Evolutionary conservation across 2,888 invertebrate species (phyloP).

Genomic region (Diplolepis rosae): DNA sequence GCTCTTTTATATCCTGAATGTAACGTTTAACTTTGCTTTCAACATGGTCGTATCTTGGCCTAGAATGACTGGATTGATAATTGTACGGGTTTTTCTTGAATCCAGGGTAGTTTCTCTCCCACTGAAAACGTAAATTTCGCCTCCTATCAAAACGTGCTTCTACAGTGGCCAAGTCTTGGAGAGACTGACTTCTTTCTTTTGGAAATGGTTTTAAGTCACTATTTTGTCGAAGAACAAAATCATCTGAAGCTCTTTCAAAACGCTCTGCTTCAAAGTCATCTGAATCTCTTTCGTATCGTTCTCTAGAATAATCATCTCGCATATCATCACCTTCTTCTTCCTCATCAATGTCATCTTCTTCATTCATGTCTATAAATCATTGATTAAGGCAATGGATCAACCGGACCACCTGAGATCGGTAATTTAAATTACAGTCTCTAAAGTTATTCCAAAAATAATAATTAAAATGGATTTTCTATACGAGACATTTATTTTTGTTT

Average conservation of each 20-base stretch:
- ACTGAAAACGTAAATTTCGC: slow-evolving; percentile 1
- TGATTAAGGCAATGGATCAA: too few relatives aligned
- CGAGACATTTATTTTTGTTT: too few relatives aligned
- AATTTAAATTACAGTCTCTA: too few relatives aligned
- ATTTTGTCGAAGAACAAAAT: slow-evolving; percentile 38
- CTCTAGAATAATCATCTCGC: slow-evolving; percentile 58
- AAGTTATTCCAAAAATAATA: too few relatives aligned
- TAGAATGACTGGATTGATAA: slow-evolving; percentile 39
- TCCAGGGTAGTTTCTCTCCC: slow-evolving; percentile 4
- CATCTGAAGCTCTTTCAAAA: slow-evolving; percentile 27
- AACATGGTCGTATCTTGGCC: slow-evolving; percentile 58
- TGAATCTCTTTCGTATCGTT: slow-evolving; percentile 62
- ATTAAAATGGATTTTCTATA: too few relatives aligned
- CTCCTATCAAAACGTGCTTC: slow-evolving; percentile 30
- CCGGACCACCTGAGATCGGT: too few relatives aligned
- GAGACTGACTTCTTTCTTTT: slow-evolving; percentile 64
- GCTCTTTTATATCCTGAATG: slow-evolving; percentile 57
- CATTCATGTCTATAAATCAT: slow-evolving; percentile 21
- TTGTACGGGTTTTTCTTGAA: slow-evolving; percentile 19
- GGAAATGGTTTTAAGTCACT: slow-evolving; percentile 34
- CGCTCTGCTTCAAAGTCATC: slow-evolving; percentile 54
- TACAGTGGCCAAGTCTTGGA: slow-evolving; percentile 60
- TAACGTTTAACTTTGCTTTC: slow-evolving; percentile 68
- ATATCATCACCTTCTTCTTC: slow-evolving; percentile 51
- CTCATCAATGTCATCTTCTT: slow-evolving; percentile 52